phyloP scores from a whole-genome alignment of 2,797 vertebrate species.

The Cossypha heuglini region DNA sequence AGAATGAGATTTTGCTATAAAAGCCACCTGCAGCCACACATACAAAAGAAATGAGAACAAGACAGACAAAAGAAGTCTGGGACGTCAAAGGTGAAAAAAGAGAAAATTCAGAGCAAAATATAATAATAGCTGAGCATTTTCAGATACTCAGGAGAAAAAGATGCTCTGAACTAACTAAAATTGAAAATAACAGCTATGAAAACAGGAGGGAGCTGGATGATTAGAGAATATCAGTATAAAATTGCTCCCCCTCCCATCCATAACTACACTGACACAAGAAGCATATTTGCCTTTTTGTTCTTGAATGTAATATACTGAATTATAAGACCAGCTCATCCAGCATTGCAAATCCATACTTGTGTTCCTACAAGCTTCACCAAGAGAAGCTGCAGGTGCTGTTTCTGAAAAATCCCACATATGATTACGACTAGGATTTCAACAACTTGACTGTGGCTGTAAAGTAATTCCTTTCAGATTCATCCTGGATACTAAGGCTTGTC shows the following conservation, averaged over 20 bases:
- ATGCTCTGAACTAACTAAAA: not conserved
- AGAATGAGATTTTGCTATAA: conserved; percentile 6
- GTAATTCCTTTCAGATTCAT: not conserved
- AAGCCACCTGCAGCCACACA: conserved; percentile 42
- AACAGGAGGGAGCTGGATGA: not conserved
- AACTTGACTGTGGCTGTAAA: not conserved
- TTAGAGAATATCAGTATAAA: not conserved
- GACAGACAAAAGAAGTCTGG: conserved; percentile 31
- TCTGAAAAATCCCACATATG: not conserved
- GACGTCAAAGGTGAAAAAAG: not conserved
- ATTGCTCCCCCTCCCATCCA: not conserved
- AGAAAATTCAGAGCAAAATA: conserved; percentile 18
- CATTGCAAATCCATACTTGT: fast-evolving
- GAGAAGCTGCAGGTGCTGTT: not conserved
- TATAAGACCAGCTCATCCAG: not conserved
- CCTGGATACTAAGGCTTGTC: not conserved
- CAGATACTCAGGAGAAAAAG: conserved; percentile 14
- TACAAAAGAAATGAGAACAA: conserved; percentile 41
- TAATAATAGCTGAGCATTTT: conserved; percentile 27
- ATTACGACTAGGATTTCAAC: not conserved
- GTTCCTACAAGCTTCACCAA: not conserved
- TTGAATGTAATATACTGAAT: not conserved
- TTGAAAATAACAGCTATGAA: conserved; percentile 13
- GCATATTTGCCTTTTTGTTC: not conserved
- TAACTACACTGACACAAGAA: not conserved